phyloP scores from a whole-genome alignment of 2,888 invertebrate genomes.

The Seira sanloemensis region DNA sequence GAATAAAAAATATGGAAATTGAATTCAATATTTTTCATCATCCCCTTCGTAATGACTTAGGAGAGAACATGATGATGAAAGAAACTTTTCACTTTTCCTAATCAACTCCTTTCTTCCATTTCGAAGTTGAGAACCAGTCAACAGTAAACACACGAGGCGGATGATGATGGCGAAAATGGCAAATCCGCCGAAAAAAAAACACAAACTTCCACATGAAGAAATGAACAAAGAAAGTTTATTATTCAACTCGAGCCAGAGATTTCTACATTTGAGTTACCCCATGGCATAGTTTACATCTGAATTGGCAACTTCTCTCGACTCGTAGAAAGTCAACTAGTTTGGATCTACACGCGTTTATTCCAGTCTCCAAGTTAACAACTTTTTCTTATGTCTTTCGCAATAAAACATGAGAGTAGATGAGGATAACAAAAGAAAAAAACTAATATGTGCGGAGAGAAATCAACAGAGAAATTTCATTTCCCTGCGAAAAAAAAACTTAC shows the following conservation, averaged over 20 bases:
- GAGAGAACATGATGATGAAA: conserved; percentile 35
- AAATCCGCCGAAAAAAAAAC: background rate
- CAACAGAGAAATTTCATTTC: too few species aligned
- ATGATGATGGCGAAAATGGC: background rate
- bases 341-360: too few species aligned
- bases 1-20: conserved; percentile 41
- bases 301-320: too few species aligned
- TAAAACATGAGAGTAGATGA: too few species aligned
- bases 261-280: too few species aligned
- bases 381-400: too few species aligned
- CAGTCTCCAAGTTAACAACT: too few species aligned
- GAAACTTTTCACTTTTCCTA: conserved; percentile 59
- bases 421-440: too few species aligned
- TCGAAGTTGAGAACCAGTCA: background rate
- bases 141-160: background rate
- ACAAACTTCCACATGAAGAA: background rate
- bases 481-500: too few species aligned
- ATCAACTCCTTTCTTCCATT: conserved; percentile 38
- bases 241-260: background rate
- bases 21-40: conserved; percentile 34
- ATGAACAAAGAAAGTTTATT: background rate
- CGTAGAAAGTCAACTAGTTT: too few species aligned
- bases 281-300: too few species aligned
- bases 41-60: background rate
- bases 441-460: too few species aligned